Evolutionary conservation across 2,888 invertebrate species (phyloP), one percentile per base, ranked within the genome.

Genomic region (Aleiodes testaceus): DNA sequence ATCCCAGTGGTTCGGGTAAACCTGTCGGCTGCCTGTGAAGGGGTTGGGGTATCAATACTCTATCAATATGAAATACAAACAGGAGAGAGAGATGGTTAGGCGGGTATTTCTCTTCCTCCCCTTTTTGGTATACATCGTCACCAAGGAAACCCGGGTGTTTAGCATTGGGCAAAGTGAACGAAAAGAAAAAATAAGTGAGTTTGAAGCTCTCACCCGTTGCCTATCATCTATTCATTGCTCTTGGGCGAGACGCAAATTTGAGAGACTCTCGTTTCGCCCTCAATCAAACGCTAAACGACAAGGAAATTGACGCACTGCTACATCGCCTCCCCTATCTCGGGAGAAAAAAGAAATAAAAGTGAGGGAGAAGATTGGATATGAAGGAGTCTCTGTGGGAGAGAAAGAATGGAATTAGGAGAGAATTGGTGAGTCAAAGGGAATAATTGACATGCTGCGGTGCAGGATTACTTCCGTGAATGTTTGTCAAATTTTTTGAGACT

Each of bases 1-100:
- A 65, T 65, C 26, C 30, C 44, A 47, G 72, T 69, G 69, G 74
- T 73, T 73, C 70, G 63, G 55, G 30, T 64, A 50, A 67, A 73
- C 68, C 74, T 68, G 73, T 73, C 74, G 69, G 45, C 20, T 22
- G 20, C 30, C 53, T 47, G 50, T 20, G 42, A 44, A 53, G 55
- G 72, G 67, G 73, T 64, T 66, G 72, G 74, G 79, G 80, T 84
- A 85, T 86, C 86, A 84, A 86, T 86, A 84, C 86, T 86, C 84
- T 85, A 87, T 87, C 87, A 87, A 87, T 87, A 86, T 86, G 85
- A 85, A 86, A 85, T 83, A 85, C 85, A 87, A 86, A 87, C 85
- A 86, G 80, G 72, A 77, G 79, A 75, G 66, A 69, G 52, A 67
- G 69, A 65, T 49, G 63, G 74, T 72, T 69, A 70, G 64, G 69